Evolutionary conservation across 2,113 vertebrate species (phyloP), one percentile per base, ranked within the genome.

Genomic region (Asarcornis scutulata): DNA sequence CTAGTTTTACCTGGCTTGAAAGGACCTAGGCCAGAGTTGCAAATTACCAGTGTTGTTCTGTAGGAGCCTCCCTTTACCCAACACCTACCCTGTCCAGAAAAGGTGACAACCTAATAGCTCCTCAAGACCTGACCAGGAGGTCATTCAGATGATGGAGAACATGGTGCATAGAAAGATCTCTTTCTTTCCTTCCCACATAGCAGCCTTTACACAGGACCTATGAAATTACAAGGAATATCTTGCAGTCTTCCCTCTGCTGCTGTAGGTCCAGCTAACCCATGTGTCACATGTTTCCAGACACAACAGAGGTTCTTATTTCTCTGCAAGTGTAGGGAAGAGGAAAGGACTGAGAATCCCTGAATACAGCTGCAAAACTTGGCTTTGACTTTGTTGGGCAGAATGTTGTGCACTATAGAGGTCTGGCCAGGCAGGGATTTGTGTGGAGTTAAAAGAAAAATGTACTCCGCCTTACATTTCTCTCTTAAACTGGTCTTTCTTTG

Each of bases 301-400:
- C 31, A 92, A 25, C 38, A 83, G 67, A 84, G 46, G n/a, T 58
- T 79, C 69, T 88, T 40, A 89, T 80, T 93, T 71, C 42, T 71
- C 48, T 89, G 48, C 12, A 86, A 86, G 58, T 1, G 1, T 27
- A 89, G 14, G 38, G 53, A 20, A 84, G 38, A 91, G 42, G 56
- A 87, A 91, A 84, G n/a, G 48, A 89, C 29, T 53, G 38, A 69
- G 62, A 95, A 95, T 72, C 11, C 13, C 58, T 87, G 74, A 79
- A 73, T 56, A 55, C 44, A 94, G 46, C 71, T 77, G 71, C 71
- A 94, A 79, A 93, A 84, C 53, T 89, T 85, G 83, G 74, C 85
- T 89, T 53, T 77, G n/a, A 58, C 74, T 91, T 58, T 25, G 46
- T 29, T 66, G 40, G 44, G 83, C n/a, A 91, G 81, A 76, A 86